These are phyloP conservation scores for Thymallus thymallus DNA, from an alignment of 2,113 vertebrate species.

Conservation along the genomic window DNA sequence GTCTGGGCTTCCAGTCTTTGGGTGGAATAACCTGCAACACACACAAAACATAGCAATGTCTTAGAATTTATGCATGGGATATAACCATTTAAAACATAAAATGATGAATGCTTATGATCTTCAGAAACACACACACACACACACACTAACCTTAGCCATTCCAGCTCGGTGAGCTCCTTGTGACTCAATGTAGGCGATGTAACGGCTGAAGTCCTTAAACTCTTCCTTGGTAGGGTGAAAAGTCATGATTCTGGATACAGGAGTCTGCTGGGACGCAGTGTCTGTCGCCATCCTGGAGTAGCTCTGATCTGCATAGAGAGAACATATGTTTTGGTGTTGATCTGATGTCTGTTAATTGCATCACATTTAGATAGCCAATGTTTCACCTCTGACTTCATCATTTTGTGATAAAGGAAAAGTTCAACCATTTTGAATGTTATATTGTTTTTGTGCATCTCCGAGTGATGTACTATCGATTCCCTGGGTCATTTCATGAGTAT, in stretches of 20 bases:
- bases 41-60: background rate
- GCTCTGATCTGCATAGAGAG: background rate
- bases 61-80: background rate
- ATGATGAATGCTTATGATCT: background rate
- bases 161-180: constrained; percentile 92
- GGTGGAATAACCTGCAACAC: constrained; percentile 86
- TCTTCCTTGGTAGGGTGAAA: constrained; percentile 91
- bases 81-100: too few species aligned
- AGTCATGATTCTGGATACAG: constrained; percentile 83
- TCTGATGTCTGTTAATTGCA: too few species aligned
- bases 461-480: too few species aligned
- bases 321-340: background rate
- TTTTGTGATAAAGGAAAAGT: too few species aligned
- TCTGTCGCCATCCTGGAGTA: constrained; percentile 75
- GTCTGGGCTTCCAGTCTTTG: constrained; percentile 91
- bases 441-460: too few species aligned
- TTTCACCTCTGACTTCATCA: too few species aligned
- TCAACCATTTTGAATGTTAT: too few species aligned
- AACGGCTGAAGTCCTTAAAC: constrained; percentile 88
- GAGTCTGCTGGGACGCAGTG: constrained; percentile 62
- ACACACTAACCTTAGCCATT: constrained; percentile 83
- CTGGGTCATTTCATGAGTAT: too few species aligned
- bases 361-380: too few species aligned
- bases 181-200: constrained; percentile 92
- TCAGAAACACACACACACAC: too few species aligned